Percentiles rank a stretch among this genome's conserved stretches.
Conservation (phyloP, 1,140 invertebrate genomes). For the Heliconius hermathena region DNA sequence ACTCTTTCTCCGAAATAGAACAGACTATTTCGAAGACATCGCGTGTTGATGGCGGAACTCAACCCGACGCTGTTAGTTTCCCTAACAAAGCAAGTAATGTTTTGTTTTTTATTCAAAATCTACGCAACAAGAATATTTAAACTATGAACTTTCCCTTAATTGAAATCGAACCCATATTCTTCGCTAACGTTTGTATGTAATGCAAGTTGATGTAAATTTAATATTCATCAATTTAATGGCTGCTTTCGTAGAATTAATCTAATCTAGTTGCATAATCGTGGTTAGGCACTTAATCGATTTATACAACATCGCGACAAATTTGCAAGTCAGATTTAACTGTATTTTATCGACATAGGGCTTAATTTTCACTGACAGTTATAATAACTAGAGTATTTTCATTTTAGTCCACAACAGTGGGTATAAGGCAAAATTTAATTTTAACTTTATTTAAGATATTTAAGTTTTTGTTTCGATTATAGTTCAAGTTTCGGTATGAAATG, state of each 20-base stretch:
- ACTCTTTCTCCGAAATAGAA: too few relatives aligned
- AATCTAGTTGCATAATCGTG: conserved; percentile 40
- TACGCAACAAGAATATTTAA: too few relatives aligned
- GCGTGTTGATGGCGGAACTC: too few relatives aligned
- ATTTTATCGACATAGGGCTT: neutral
- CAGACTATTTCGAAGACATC: too few relatives aligned
- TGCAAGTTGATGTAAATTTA: conserved; percentile 4
- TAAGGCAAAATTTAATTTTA: conserved; percentile 37
- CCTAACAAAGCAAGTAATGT: too few relatives aligned
- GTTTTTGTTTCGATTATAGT: conserved; percentile 10
- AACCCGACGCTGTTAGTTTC: too few relatives aligned
- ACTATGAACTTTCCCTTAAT: too few relatives aligned
- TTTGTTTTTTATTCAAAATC: too few relatives aligned
- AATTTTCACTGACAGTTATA: conserved; percentile 4
- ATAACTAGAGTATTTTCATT: conserved; percentile 16
- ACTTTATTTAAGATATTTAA: conserved; percentile 35
- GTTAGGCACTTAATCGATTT: conserved; percentile 40
- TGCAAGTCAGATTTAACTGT: conserved; percentile 20
- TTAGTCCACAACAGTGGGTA: conserved; percentile 32
- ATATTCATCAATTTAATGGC: conserved; percentile 30
- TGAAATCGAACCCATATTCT: neutral
- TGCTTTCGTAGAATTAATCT: conserved; percentile 35
- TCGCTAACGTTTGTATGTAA: neutral
- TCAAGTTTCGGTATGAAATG: neutral
- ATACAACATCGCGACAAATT: conserved; percentile 34